Base-by-base conservation (phyloP, 2,888 invertebrate genomes). In the Diarsia mendica region DNA sequence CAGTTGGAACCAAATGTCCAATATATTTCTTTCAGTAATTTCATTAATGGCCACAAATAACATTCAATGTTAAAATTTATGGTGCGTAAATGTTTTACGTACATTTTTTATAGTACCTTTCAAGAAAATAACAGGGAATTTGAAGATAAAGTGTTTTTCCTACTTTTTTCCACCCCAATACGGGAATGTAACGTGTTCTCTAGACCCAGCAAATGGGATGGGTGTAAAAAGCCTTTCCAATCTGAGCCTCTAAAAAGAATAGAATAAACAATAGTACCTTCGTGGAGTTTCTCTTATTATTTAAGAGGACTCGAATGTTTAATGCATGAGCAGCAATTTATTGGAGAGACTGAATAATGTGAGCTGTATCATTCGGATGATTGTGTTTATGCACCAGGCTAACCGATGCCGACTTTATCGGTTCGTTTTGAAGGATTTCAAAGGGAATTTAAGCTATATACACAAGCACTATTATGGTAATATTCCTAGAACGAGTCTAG, bases 141-240 rank as follows among this genome's bases (percentile, higher is more conserved):
- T 91, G 90, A 93, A 95, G 93, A 95, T 94, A 95, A 95, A 95
- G 92, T 91, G 90, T 86, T 91, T 91, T 89, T 90, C 86, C 88
- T 88, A 87, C 89, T 91, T 92, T 93, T 89, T 87, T 87, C 88
- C 65, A 55, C 65, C 74, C 91, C 91, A 92, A 95, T 93, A 93
- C 89, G 89, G 85, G 92, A 93, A 94, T 91, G 93, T 94, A 92
- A 94, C 92, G 93, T 93, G 93, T 94, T 93, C 91, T 90, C 88
- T 90, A 92, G 92, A 89, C 92, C 91, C 92, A 85, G 90, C 87
- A 93, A 95, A 94, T 93, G 93, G 92, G 91, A 87, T 89, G 91
- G 91, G 93, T 93, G 93, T 93, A 92, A 94, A 94, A 95, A 94
- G 93, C 93, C 94, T 95, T 95, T 95, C 94, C 96, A 96, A 96